Evolutionary conservation across 2,797 vertebrate genomes (phyloP), one percentile per base, ranked within the genome.

Genomic region (Nannoperca australis): DNA sequence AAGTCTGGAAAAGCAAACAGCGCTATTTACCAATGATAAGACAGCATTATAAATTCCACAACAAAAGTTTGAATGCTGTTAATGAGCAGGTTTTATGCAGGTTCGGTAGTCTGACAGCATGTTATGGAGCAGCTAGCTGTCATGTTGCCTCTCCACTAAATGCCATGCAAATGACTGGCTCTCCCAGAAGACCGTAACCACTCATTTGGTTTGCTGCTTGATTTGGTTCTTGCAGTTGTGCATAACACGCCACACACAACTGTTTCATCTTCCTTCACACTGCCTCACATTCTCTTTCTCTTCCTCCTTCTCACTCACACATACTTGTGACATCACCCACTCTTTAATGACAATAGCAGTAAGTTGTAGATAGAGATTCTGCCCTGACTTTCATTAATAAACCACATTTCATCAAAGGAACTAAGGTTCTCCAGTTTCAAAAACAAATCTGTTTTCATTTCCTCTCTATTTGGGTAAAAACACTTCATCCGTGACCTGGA

Each of bases 61-160:
- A 49, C 44, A 79, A 54, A 81, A 83, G 59, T 85, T 20, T 65
- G 69, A 73, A 66, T 49, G 55, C 44, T 82, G 22, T 70, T 89
- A 83, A 87, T 84, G 77, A 79, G 85, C 64, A 73, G 77, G 27
- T 74, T 85, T 85, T 77, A 79, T 85, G 83, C 82, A 77, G 81
- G 62, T 90, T 85, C 30, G 27, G 76, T 70, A 22, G 78, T 79
- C 78, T 85, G 85, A 79, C 70, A 77, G 79, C 74, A 60, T 78
- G 73, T 74, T 73, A 49, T 34, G 53, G 54, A 84, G 62, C 62
- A 7, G 65, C 67, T 75, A 82, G 76, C 78, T 87, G 85, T 88
- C 85, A 85, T 78, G 70, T 77, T 87, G 78, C 50, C 76, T 88
- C 79, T 18, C 40, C n/a, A 24, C 68, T 78, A 77, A 89, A 83